phyloP scores from a whole-genome alignment of 1,140 invertebrate genomes.

The Branchinecta lynchi region DNA sequence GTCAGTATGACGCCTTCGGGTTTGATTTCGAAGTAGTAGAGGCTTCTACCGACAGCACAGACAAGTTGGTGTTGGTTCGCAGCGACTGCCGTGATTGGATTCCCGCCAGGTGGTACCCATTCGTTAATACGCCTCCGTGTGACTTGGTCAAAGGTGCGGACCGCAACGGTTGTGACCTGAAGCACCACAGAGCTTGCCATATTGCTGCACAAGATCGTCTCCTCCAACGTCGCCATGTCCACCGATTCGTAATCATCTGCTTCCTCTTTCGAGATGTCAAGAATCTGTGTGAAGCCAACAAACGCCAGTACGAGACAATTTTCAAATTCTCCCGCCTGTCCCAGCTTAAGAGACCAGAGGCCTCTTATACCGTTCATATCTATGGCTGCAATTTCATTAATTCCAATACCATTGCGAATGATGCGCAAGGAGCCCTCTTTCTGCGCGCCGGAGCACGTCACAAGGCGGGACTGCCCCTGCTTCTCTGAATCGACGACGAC shows the following conservation, averaged over 20 bases:
- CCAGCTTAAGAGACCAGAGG: slow-evolving; percentile 80
- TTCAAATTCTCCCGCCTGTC: slow-evolving; percentile 46
- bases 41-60: slow-evolving; percentile 67
- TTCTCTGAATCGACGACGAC: slow-evolving; percentile 82
- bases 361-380: slow-evolving; percentile 93
- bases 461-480: slow-evolving; percentile 92
- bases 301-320: slow-evolving; percentile 85
- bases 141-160: background rate
- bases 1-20: slow-evolving; percentile 26
- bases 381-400: slow-evolving; percentile 92
- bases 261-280: slow-evolving; percentile 21
- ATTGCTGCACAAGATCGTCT: slow-evolving; percentile 7
- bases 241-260: background rate
- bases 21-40: slow-evolving; percentile 75
- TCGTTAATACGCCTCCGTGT: slow-evolving; percentile 33
- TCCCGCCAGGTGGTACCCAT: slow-evolving; percentile 57
- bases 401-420: slow-evolving; percentile 93
- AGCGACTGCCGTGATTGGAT: slow-evolving; percentile 72
- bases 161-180: slow-evolving; percentile 16
- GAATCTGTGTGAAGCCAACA: slow-evolving; percentile 71
- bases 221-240: background rate
- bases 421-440: slow-evolving; percentile 94
- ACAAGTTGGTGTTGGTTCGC: slow-evolving; percentile 69
- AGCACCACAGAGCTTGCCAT: background rate
- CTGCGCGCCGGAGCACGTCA: slow-evolving; percentile 92